phyloP scores from a whole-genome alignment of 2,113 vertebrate genomes.

The Corydoras sp. region DNA sequence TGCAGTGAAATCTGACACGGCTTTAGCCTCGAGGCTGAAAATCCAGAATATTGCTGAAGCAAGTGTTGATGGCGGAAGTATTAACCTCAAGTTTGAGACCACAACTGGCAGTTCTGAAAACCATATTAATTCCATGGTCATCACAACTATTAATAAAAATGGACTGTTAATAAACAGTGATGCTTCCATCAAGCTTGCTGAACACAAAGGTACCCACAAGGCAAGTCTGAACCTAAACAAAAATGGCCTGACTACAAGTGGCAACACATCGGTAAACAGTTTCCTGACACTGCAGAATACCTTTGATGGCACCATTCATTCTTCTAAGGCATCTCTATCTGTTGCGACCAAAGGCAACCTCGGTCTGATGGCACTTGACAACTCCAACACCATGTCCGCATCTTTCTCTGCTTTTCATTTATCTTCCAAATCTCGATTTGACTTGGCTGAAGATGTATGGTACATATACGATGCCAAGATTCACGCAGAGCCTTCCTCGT shows the following conservation, averaged over 20 bases:
- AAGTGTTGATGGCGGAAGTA: conserved; percentile 61
- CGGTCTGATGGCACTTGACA: conserved; percentile 66
- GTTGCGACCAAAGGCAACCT: conserved; percentile 70
- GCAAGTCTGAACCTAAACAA: conserved; percentile 68
- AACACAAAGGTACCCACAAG: conserved; percentile 73
- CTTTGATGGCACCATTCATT: conserved; percentile 69
- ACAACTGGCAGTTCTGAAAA: conserved; percentile 64
- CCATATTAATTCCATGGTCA: conserved; percentile 64
- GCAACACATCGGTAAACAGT: conserved; percentile 71
- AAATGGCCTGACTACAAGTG: conserved; percentile 72
- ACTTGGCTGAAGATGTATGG: conserved; percentile 60
- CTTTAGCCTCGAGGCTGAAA: conserved; percentile 59
- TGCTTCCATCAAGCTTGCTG: conserved; percentile 62
- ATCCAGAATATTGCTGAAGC: conserved; percentile 71
- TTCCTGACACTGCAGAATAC: conserved; percentile 74
- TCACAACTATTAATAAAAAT: conserved; percentile 70
- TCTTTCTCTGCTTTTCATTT: conserved; percentile 68
- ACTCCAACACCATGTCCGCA: conserved; percentile 69
- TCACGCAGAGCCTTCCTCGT: conserved; percentile 66
- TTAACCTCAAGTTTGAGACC: conserved; percentile 71
- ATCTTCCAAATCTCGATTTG: conserved; percentile 72
- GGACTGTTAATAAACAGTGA: conserved; percentile 63
- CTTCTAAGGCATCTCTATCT: conserved; percentile 65
- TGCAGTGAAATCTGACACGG: conserved; percentile 72
- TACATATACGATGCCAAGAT: conserved; percentile 77